Evolutionary conservation across 2,797 vertebrate species (phyloP).

Genomic region (Hozukius guyotensis): DNA sequence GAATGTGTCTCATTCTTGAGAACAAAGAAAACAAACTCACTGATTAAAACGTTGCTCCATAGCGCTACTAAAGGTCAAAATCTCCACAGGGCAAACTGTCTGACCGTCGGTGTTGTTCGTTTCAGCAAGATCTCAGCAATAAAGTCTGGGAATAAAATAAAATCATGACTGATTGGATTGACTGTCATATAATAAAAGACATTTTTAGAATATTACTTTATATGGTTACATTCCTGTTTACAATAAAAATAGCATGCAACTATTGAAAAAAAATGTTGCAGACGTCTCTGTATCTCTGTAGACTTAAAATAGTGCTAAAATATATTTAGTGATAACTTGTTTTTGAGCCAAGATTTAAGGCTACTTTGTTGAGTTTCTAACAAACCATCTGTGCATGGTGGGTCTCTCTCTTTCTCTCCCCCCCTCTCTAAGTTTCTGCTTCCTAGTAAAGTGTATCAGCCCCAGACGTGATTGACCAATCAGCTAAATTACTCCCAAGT

Average conservation of each 20-base stretch:
- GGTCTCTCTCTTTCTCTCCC: neutral
- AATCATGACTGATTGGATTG: neutral
- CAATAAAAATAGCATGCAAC: constrained; percentile 30
- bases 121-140: neutral
- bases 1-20: neutral
- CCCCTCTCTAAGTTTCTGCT: constrained; percentile 8
- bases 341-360: constrained; percentile 39
- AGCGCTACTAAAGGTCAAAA: neutral
- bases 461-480: constrained; percentile 45
- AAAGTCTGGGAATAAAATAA: constrained; percentile 9
- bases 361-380: constrained; percentile 11
- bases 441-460: constrained; percentile 27
- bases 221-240: constrained; percentile 44
- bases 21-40: neutral
- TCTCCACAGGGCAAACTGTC: neutral
- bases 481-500: constrained; percentile 52
- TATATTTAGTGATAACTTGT: constrained; percentile 39
- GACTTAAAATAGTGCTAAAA: constrained; percentile 47
- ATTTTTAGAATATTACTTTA: constrained; percentile 38
- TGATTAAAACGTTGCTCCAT: neutral
- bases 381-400: constrained; percentile 27
- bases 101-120: too few species aligned
- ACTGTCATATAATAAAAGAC: neutral
- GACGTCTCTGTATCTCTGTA: constrained; percentile 28
- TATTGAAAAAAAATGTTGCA: constrained; percentile 19